Base-by-base conservation (phyloP, 1,140 invertebrate species). In the Calephelis nemesis region DNA sequence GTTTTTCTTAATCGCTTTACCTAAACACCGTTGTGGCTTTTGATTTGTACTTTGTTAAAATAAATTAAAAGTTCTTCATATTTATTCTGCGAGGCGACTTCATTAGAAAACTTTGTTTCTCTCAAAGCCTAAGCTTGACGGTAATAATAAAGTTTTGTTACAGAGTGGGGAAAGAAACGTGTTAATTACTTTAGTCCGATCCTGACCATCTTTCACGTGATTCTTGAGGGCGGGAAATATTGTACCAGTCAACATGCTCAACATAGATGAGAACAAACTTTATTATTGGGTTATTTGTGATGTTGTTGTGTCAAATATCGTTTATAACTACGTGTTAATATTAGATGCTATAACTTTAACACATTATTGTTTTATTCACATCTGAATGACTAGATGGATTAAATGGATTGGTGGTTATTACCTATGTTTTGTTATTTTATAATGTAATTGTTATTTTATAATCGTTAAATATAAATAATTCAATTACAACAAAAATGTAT, bases 81-180 rank as follows among this genome's bases (percentile, higher is more conserved):
- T 83, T 87, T 87, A 88, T 88, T 88, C 87, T 79, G 75, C 71
- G 77, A 70, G 81, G 82, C 78, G 84, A 88, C 85, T 90, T 90
- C 88, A 90, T 90, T 90, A 90, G 85, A 85, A 90, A 90, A 90
- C 83, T 90, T 90, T 83, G 85, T 82, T 87, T 80, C 79, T 78
- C 83, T 88, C 85, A 88, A 88, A 88, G 88, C 84, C 82, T 83
- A 88, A 87, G 84, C 82, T 81, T 69, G 75, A 74, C 80, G 86
- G 88, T 89, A 90, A 89, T 90, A 90, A 89, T 88, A 90, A 90
- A 90, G 88, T 90, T 89, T 88, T 84, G 88, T 88, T 88, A 78
- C 76, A 76, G 79, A 76, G 76, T 65, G 71, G 78, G 78, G 74
- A 90, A 90, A 87, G 86, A 89, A 88, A 86, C 84, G 83, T 84